Base-by-base conservation (phyloP, 2,888 invertebrate species). In the Trissoscelio sp. region DNA sequence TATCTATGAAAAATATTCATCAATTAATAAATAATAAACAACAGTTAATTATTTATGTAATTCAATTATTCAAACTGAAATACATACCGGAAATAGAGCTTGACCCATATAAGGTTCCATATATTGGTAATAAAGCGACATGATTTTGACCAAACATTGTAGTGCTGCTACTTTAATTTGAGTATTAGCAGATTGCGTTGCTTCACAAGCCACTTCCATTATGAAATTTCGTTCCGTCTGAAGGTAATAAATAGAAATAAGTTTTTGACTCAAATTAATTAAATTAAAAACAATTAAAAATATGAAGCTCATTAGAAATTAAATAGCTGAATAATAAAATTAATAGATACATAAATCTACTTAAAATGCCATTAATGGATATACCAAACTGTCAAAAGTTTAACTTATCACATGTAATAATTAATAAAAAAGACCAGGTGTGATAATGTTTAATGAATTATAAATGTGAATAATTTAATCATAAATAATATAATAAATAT, bases 51-150 rank as follows among this genome's bases (percentile, higher is more conserved):
- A 28, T 6, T 20, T n/a, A 9, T 34, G 12, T 9, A 18, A 66
- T 62, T 5, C 4, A 18, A 42, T 42, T 5, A 53, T 31, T 34
- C 1, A 55, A 55, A 2, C 9, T 14, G 5, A 53, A 28, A 28
- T 11, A 53, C 5, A 2, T 46, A 58, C 94, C 24, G 99, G 98
- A 92, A 99, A 99, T 14, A 99, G 92, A 11, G 99, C 99, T 89
- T 96, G 97, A 0, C 96, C 97, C 99, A 99, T 99, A 90, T 99
- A 99, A 11, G 97, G 96, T 91, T 99, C 99, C 99, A 99, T 99
- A 90, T 97, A 97, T 92, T 98, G 97, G 91, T 99, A 99, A 92
- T 99, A 99, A 2, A 99, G 93, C 0, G 99, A 97, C 94, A 99
- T 96, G 86, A 99, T 99, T 93, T 98, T 98, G 83, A 97, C 99